These are phyloP conservation scores for Augochlora pura DNA, from an alignment of 1,140 invertebrate genomes.

Conservation along the genomic window DNA sequence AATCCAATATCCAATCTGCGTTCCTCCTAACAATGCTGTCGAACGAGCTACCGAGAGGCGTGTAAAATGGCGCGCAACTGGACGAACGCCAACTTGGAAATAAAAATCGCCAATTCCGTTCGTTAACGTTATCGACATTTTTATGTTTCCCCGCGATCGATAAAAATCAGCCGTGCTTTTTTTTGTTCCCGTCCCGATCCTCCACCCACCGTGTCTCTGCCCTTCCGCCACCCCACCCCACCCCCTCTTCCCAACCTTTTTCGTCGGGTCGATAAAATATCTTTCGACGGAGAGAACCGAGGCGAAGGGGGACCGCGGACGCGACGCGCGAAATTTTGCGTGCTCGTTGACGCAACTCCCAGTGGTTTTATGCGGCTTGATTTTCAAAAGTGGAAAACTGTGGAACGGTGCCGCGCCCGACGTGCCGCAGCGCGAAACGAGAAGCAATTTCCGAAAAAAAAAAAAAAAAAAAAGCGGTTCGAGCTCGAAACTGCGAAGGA, in stretches of 20 bases:
- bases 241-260: not conserved
- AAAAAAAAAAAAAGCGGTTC: no score
- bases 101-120: conserved; percentile 67
- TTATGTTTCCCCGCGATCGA: conserved; percentile 56
- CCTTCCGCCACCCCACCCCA: no score
- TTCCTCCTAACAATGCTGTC: conserved; percentile 63
- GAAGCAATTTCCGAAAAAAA: not conserved
- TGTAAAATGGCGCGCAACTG: conserved; percentile 61
- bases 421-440: not conserved
- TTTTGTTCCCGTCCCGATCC: no score
- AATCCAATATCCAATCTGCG: conserved; percentile 66
- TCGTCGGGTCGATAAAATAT: conserved; percentile 22
- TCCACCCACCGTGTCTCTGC: no score
- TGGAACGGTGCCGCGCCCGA: not conserved
- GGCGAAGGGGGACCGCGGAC: no score
- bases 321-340: not conserved
- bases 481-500: not conserved
- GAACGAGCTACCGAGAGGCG: conserved; percentile 53
- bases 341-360: not conserved
- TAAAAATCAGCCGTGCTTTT: conserved; percentile 42
- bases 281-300: not conserved
- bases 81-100: conserved; percentile 64
- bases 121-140: conserved; percentile 66
- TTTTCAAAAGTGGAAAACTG: not conserved
- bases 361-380: not conserved